Evolutionary conservation across 2,113 vertebrate species (phyloP).

Genomic region (Lepidothrix coronata): DNA sequence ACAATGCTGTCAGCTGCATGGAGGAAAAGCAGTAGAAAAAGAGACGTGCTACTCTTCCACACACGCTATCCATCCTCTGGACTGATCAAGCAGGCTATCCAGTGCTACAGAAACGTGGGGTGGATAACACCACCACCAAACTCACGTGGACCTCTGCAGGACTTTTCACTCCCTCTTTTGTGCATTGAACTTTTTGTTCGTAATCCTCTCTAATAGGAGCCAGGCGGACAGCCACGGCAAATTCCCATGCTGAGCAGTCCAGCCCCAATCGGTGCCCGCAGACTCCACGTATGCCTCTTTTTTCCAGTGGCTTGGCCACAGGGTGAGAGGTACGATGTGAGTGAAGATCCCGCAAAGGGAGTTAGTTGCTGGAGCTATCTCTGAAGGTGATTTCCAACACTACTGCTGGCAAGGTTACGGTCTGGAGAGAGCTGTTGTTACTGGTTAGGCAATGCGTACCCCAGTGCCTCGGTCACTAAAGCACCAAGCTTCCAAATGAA

Average conservation of each 20-base stretch:
- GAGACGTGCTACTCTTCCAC: not conserved
- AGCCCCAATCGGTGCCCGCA: rapidly evolving
- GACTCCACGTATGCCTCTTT: rapidly evolving
- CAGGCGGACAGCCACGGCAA: rapidly evolving
- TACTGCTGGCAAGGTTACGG: not conserved
- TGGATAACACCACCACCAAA: not conserved
- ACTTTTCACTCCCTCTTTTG: not conserved
- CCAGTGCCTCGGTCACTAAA: rapidly evolving
- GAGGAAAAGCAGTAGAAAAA: not conserved
- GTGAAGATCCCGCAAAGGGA: not conserved
- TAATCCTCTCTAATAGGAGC: not conserved
- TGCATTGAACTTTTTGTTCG: rapidly evolving
- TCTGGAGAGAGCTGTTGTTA: not conserved
- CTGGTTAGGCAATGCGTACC: rapidly evolving
- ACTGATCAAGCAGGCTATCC: not conserved
- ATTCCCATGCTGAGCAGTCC: not conserved
- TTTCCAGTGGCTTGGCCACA: rapidly evolving
- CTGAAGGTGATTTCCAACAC: rapidly evolving
- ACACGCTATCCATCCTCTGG: rapidly evolving
- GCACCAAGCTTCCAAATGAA: not conserved
- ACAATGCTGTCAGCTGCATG: rapidly evolving
- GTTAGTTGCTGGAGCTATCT: not conserved
- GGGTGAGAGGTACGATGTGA: rapidly evolving
- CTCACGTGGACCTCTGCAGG: rapidly evolving
- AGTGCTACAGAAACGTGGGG: rapidly evolving